These are phyloP conservation scores for Stenodera caucasica DNA, from an alignment of 2,888 invertebrate species.

Conservation along the genomic window DNA sequence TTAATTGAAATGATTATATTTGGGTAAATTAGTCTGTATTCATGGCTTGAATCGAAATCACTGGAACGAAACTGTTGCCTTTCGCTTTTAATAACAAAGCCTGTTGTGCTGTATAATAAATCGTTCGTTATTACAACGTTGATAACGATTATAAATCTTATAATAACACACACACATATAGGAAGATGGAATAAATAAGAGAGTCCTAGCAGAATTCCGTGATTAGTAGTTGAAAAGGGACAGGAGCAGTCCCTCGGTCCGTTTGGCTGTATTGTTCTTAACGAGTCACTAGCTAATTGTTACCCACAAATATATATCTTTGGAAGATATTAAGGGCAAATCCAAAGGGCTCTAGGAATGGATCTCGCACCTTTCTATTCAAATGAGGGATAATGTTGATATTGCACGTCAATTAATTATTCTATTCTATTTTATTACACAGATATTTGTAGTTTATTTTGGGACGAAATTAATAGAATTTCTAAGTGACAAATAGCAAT, in stretches of 20 bases:
- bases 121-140: slow-evolving; percentile 29
- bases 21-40: slow-evolving; percentile 7
- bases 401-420: no score
- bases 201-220: neutral
- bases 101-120: slow-evolving; percentile 28
- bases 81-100: slow-evolving; percentile 31
- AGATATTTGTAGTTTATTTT: no score
- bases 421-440: no score
- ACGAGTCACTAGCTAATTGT: slow-evolving; percentile 29
- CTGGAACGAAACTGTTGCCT: slow-evolving; percentile 20
- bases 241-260: neutral
- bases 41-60: slow-evolving; percentile 9
- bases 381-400: no score
- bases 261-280: slow-evolving; percentile 19
- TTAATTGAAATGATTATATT: slow-evolving; percentile 18
- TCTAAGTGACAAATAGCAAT: no score
- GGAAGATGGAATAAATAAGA: slow-evolving; percentile 19
- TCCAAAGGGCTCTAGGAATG: neutral
- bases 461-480: no score
- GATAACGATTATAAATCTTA: slow-evolving; percentile 33
- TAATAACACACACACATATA: slow-evolving; percentile 16
- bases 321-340: slow-evolving; percentile 16
- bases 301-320: slow-evolving; percentile 27
- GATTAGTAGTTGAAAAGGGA: neutral
- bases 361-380: no score